phyloP scores from a whole-genome alignment of 2,113 vertebrate species.

The Xenopus laevis region DNA sequence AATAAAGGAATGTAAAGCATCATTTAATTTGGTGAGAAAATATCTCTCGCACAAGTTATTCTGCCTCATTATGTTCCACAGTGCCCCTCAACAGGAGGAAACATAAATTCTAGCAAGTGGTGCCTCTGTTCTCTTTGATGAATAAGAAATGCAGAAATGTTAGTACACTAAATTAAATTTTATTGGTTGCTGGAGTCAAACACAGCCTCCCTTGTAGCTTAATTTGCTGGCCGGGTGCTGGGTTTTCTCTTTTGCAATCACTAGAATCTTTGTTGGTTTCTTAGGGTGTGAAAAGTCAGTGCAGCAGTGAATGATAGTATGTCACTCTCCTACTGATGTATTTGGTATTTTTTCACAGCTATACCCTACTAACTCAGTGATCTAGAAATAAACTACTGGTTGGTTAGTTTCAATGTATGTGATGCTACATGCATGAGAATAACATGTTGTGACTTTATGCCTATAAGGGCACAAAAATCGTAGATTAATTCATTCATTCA shows the following conservation, averaged over 20 bases:
- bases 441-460: not conserved
- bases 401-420: not conserved
- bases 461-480: not conserved
- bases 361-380: not conserved
- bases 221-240: slow-evolving; percentile 11
- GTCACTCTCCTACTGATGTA: slow-evolving; percentile 14
- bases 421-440: not conserved
- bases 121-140: slow-evolving; percentile 56
- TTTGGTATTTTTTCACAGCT: slow-evolving; percentile 32
- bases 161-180: slow-evolving; percentile 57
- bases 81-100: slow-evolving; percentile 53
- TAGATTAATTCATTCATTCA: too few relatives aligned
- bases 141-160: slow-evolving; percentile 55
- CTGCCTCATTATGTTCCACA: slow-evolving; percentile 64
- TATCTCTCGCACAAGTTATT: slow-evolving; percentile 56
- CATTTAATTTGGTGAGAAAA: slow-evolving; percentile 65
- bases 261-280: slow-evolving; percentile 6
- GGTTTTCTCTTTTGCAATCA: not conserved
- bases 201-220: slow-evolving; percentile 29
- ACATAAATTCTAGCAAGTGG: slow-evolving; percentile 60
- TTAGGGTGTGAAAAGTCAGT: slow-evolving; percentile 12
- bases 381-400: slow-evolving; percentile 8
- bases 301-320: slow-evolving; percentile 11
- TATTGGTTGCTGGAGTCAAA: slow-evolving; percentile 50
- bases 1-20: slow-evolving; percentile 43